Evolutionary conservation across 2,797 vertebrate genomes (phyloP).

Genomic region (Schizopygopsis pylzovi): DNA sequence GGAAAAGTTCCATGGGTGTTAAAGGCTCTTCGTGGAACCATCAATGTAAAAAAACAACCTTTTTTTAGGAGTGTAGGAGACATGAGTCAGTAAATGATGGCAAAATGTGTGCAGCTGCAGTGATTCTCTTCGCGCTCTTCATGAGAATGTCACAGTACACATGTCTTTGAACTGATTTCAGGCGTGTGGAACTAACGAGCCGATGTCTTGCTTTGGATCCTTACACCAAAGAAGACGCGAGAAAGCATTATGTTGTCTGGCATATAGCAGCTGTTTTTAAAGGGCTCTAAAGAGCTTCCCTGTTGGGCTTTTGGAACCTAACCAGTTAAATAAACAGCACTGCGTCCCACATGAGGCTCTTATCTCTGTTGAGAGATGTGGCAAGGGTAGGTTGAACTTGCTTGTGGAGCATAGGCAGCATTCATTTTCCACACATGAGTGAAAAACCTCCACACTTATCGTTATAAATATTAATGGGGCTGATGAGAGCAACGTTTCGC

Average conservation of each 20-base stretch:
- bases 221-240: slow-evolving; percentile 30
- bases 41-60: not conserved
- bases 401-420: slow-evolving; percentile 23
- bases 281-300: slow-evolving; percentile 31
- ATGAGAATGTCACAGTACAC: not conserved
- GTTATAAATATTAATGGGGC: slow-evolving; percentile 54
- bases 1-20: not conserved
- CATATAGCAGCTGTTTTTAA: slow-evolving; percentile 33
- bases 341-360: slow-evolving; percentile 17
- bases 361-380: slow-evolving; percentile 45
- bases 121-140: not conserved
- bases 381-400: slow-evolving; percentile 4
- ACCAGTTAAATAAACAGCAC: slow-evolving; percentile 30
- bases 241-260: slow-evolving; percentile 43
- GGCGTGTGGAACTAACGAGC: slow-evolving; percentile 48
- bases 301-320: slow-evolving; percentile 40
- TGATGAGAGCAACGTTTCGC: slow-evolving; percentile 34
- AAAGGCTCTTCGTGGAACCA: not conserved
- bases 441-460: slow-evolving; percentile 31
- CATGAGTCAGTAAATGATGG: not conserved
- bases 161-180: slow-evolving; percentile 27
- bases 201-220: slow-evolving; percentile 48
- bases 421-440: slow-evolving; percentile 41
- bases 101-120: not conserved
- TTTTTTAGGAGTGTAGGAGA: not conserved